Base-by-base conservation (phyloP, 2,797 vertebrate genomes). In the Etheostoma nigrum region DNA sequence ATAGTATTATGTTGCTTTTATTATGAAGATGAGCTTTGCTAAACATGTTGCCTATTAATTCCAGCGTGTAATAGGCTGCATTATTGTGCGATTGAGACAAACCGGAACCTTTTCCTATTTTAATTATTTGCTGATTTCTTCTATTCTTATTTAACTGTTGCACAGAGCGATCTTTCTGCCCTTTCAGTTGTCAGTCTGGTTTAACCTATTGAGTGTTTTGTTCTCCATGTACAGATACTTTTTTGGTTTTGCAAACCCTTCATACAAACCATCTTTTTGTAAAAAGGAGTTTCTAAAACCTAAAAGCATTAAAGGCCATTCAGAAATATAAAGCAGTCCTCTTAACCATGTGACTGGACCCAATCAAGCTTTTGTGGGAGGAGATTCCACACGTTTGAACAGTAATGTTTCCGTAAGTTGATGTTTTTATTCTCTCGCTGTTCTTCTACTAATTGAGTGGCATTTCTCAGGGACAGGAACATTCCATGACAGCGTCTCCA, bases 401-500 rank as follows among this genome's bases (percentile, higher is more conserved):
- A 4, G 8, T 16, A 25, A 16, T 51, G 27, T 30, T 13, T 55
- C 1, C 51, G 19, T 48, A 23, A 19, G 0, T 30, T 55, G 8
- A 27, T 25, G 10, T 76, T 19, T 60, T 68, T 51, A 21, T 60
- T 49, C 40, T 55, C 40, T 45, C 0, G 3, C 1, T 42, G n/a
- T 23, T 65, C 4, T 64, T 45, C 36, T 53, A 27, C 65, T 74
- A 66, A 90, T 40, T 53, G 15, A 8, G 6, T 67, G 13, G 15
- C 44, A 4, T 81, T 78, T 76, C 19, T 64, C 84, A 90, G 91
- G 77, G 25, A 61, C 90, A 66, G 91, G 85, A 84, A 36, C 75
- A 76, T 91, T 90, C 18, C 90, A 94, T 2, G 93, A 92, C 57
- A 86, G 92, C 49, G 68, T 92, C 76, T 95, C 95, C 67, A 94